Conservation (phyloP, 2,888 invertebrate species). For the Biston betularia region DNA sequence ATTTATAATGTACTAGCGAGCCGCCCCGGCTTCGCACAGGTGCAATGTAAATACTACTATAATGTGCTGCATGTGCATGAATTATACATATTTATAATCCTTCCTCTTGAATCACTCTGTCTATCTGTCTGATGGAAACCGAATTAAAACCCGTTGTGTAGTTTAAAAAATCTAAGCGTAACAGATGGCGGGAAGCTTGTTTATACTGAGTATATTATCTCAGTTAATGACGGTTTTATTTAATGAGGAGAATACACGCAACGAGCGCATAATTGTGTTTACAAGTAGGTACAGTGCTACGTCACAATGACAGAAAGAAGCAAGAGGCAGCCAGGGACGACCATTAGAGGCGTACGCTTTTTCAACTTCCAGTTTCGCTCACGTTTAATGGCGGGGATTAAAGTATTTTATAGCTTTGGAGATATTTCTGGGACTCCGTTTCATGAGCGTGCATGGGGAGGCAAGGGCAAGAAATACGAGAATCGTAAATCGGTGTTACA, state of each 20-base stretch:
- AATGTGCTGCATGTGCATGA: too few relatives aligned
- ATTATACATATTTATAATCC: too few relatives aligned
- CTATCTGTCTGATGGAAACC: too few relatives aligned
- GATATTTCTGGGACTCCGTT: slow-evolving; percentile 49
- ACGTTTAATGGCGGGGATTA: slow-evolving; percentile 51
- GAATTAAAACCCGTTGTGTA: too few relatives aligned
- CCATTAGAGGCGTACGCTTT: slow-evolving; percentile 52
- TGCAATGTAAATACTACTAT: too few relatives aligned
- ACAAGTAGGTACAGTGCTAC: slow-evolving; percentile 47
- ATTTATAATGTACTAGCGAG: too few relatives aligned
- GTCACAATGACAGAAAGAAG: slow-evolving; percentile 64
- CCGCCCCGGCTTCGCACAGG: too few relatives aligned
- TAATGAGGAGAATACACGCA: slow-evolving; percentile 55
- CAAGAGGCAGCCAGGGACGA: slow-evolving; percentile 37
- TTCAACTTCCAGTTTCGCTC: slow-evolving; percentile 48
- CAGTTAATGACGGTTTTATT: slow-evolving; percentile 34
- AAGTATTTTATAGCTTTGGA: slow-evolving; percentile 55
- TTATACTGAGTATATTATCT: slow-evolving; percentile 6
- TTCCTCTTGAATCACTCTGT: too few relatives aligned
- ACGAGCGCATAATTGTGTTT: slow-evolving; percentile 56
- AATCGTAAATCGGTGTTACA: slow-evolving; percentile 28
- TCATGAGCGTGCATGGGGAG: slow-evolving; percentile 41
- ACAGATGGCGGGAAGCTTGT: too few relatives aligned
- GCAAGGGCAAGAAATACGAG: slow-evolving; percentile 40
- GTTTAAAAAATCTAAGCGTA: too few relatives aligned